A percentile compares a stretch with the other conserved stretches of the same genome.
These are phyloP conservation scores for Edolisoma coerulescens DNA, from an alignment of 2,113 vertebrate species.

Conservation along the genomic window DNA sequence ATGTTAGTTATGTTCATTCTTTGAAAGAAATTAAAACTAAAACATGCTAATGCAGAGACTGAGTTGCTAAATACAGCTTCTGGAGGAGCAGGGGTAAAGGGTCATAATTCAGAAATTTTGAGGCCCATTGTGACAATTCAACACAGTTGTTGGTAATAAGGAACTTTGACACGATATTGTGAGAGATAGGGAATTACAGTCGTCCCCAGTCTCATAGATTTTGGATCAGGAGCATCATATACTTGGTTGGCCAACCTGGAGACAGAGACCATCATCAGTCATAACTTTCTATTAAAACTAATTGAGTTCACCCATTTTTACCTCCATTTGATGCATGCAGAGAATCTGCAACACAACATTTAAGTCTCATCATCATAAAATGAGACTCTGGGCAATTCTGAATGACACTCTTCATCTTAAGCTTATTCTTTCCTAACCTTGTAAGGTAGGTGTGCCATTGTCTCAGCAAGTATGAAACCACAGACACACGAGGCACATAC, in stretches of 20 bases:
- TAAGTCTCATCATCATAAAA: background rate
- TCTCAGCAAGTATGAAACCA: background rate
- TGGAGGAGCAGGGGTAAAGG: background rate
- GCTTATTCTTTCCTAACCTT: background rate
- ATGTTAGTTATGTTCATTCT: background rate
- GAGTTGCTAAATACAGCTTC: background rate
- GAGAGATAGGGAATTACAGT: background rate
- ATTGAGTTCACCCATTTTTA: background rate
- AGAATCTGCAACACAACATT: background rate
- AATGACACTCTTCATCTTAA: background rate
- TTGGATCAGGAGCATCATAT: background rate
- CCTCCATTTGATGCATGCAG: background rate
- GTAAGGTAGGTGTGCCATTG: background rate
- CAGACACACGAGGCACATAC: rapidly evolving
- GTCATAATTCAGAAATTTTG: background rate
- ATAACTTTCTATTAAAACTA: background rate
- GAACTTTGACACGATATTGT: background rate
- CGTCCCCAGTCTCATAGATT: background rate
- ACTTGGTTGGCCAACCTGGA: background rate
- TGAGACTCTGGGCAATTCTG: background rate
- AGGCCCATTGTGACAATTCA: background rate
- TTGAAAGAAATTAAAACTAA: background rate
- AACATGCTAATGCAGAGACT: background rate
- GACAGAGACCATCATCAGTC: background rate
- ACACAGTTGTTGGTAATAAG: background rate